Base-by-base conservation (phyloP, 2,888 invertebrate genomes). In the Molorchus minor region DNA sequence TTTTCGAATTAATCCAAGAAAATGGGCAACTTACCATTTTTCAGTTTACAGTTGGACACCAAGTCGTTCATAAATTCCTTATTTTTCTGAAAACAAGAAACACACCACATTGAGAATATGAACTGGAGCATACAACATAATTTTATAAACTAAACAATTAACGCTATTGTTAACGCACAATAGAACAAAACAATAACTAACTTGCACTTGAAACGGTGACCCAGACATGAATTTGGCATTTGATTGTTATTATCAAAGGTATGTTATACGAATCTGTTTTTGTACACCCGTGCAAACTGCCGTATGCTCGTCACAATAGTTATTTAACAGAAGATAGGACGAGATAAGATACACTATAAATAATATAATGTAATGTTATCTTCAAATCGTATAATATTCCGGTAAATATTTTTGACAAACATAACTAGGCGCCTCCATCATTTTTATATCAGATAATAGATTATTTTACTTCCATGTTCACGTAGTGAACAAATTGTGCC, bases 21-120 rank as follows among this genome's bases (percentile, higher is more conserved):
- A n/a, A n/a, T n/a, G n/a, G n/a, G n/a, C n/a, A n/a, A 82, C 87
- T 84, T 78, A 87, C 88, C 87, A 81, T 87, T 87, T 82, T 87
- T 87, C 63, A 87, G 79, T 79, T 87, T 87, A 77, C 86, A 86
- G 76, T 84, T 87, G 62, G 84, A 84, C 47, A 88, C 84, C 68
- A 90, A 84, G 73, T 89, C 89, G 79, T 87, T 89, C 88, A 91
- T 89, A 74, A 89, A 82, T 78, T 89, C 89, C 79, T 88, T 89
- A 80, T 90, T 90, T 82, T 89, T 88, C 90, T 90, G 87, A 62
- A 88, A 88, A 66, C 76, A 70, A 76, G 77, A 71, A 76, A 79
- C 74, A 49, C 59, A 62, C 58, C 45, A 56, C 59, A 65, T 61
- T 59, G 47, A 40, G 40, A 29, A 13, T 12, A 20, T 8, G n/a